These are phyloP conservation scores for Drosophila mulleri DNA, from an alignment of 2,888 invertebrate genomes.

Conservation along the genomic window DNA sequence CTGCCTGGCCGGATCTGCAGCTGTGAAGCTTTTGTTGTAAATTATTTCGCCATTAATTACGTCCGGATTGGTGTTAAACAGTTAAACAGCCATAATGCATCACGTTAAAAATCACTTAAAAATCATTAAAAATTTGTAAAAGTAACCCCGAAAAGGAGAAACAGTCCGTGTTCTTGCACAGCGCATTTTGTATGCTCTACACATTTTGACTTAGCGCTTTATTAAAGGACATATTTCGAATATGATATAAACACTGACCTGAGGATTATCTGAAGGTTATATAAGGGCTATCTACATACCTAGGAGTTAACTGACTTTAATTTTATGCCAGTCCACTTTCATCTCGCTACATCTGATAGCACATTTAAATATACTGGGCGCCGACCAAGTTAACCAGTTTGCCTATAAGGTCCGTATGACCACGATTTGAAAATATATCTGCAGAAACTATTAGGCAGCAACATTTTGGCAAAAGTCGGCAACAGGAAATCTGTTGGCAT, in stretches of 20 bases:
- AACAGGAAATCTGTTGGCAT: conserved; percentile 55
- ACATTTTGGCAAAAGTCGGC: conserved; percentile 20
- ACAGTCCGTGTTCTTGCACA: not conserved
- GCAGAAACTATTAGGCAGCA: not conserved
- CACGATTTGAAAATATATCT: not conserved
- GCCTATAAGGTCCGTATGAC: not conserved
- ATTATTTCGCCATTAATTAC: conserved; percentile 83
- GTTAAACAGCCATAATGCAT: conserved; percentile 66
- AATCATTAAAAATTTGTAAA: conserved; percentile 52
- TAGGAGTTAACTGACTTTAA: too few species aligned
- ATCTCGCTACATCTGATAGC: not conserved
- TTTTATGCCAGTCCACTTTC: too few species aligned
- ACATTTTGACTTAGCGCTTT: not conserved
- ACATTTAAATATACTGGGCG: not conserved
- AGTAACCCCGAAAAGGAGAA: not conserved
- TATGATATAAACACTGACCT: not conserved
- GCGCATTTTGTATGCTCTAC: not conserved
- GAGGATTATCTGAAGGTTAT: too few species aligned
- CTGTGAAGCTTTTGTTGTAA: conserved; percentile 46
- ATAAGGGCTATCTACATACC: too few species aligned
- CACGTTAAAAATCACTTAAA: conserved; percentile 76
- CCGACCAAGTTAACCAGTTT: not conserved
- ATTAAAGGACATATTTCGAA: not conserved
- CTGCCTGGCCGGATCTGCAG: conserved; percentile 24
- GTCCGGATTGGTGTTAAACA: conserved; percentile 64